Conservation (phyloP, 2,113 vertebrate genomes). For the Eretmochelys imbricata region DNA sequence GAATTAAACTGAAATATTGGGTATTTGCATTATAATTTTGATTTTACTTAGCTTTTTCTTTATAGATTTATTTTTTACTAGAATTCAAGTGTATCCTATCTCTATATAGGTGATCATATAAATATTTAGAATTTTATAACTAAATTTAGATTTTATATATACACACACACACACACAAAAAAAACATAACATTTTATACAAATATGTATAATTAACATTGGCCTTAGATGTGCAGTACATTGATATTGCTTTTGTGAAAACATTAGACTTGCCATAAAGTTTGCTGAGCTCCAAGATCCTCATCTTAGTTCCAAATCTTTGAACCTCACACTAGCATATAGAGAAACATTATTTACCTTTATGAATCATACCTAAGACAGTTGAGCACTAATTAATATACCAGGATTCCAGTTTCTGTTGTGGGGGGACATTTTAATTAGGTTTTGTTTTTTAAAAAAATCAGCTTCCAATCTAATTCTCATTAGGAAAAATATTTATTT, state of each 20-base stretch:
- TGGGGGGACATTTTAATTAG: not conserved
- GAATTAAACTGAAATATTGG: conserved; percentile 80
- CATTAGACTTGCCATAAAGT: not conserved
- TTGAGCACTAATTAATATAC: not conserved
- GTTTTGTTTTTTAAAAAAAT: not conserved
- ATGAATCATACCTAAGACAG: not conserved
- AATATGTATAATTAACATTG: not conserved
- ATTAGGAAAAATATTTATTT: not conserved
- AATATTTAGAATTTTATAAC: not conserved
- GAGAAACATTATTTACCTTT: not conserved
- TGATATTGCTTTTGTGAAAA: not conserved
- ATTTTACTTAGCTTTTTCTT: conserved; percentile 58
- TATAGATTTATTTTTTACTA: not conserved
- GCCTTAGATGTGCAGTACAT: not conserved
- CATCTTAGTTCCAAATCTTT: not conserved
- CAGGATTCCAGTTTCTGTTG: not conserved
- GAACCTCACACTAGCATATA: not conserved
- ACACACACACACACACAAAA: no score
- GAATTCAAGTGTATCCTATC: not conserved
- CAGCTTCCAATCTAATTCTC: not conserved
- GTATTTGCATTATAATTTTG: conserved; percentile 76
- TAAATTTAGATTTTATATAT: not conserved
- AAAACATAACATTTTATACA: not conserved
- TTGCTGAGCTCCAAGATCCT: not conserved
- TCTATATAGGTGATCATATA: not conserved